phyloP scores from a whole-genome alignment of 2,888 invertebrate species.

The Bedellia somnulentella region DNA sequence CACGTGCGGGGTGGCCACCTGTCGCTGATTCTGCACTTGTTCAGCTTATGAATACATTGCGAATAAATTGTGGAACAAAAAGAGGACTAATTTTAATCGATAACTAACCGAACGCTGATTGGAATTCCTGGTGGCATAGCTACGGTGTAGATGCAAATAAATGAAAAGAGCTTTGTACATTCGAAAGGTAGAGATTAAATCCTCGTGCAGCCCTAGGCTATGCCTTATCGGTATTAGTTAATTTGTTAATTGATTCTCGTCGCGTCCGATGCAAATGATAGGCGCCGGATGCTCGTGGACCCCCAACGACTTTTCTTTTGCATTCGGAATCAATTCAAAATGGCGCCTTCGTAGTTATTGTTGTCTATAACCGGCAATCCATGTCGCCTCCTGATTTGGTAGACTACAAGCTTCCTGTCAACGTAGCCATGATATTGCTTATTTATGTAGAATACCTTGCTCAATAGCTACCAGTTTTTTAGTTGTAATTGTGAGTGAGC shows the following conservation, averaged over 20 bases:
- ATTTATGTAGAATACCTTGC: too few relatives aligned
- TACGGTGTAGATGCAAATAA: too few relatives aligned
- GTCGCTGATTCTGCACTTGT: conserved; percentile 47
- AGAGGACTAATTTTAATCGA: too few relatives aligned
- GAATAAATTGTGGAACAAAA: too few relatives aligned
- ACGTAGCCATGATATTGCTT: too few relatives aligned
- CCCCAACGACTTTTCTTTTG: conserved; percentile 42
- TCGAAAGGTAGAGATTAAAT: too few relatives aligned
- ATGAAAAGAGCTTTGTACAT: too few relatives aligned
- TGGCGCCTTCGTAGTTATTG: conserved; percentile 29
- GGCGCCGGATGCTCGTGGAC: conserved; percentile 58
- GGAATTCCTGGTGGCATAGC: too few relatives aligned
- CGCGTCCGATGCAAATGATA: conserved; percentile 52
- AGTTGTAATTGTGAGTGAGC: too few relatives aligned
- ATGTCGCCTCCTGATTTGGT: neutral
- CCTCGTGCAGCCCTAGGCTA: conserved; percentile 1
- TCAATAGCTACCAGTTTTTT: too few relatives aligned
- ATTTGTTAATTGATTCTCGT: conserved; percentile 36
- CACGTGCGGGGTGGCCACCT: conserved; percentile 56
- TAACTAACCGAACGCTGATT: too few relatives aligned
- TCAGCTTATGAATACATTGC: conserved; percentile 11
- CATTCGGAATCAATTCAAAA: conserved; percentile 45
- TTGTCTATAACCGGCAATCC: neutral
- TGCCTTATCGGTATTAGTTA: conserved; percentile 8
- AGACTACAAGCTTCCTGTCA: neutral